Conservation (phyloP, 2,797 vertebrate species). For the Cyclopterus lumpus region DNA sequence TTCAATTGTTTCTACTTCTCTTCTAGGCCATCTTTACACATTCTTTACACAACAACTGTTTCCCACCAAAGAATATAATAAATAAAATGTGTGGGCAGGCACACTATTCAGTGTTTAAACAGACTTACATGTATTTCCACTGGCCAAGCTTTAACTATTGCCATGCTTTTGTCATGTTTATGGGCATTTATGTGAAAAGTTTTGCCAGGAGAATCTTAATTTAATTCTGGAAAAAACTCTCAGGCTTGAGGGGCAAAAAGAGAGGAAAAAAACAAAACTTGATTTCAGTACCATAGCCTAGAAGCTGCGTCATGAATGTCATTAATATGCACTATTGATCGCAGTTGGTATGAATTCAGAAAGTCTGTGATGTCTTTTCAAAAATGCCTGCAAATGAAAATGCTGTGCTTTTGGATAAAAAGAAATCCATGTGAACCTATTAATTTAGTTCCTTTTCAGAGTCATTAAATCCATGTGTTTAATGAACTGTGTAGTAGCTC, state of each 20-base stretch:
- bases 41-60: not conserved
- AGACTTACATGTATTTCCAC: conserved; percentile 40
- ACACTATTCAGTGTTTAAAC: conserved; percentile 39
- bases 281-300: conserved; percentile 50
- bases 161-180: conserved; percentile 69
- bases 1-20: conserved; percentile 12
- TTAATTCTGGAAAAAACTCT: conserved; percentile 47
- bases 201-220: conserved; percentile 62
- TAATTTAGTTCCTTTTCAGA: conserved; percentile 88
- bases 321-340: conserved; percentile 65
- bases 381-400: conserved; percentile 79
- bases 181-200: conserved; percentile 48
- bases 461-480: conserved; percentile 91
- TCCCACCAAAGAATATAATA: conserved; percentile 46
- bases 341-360: conserved; percentile 62
- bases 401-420: conserved; percentile 82
- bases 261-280: not conserved
- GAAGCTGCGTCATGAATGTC: conserved; percentile 51
- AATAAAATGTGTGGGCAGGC: conserved; percentile 56
- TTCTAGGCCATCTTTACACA: conserved; percentile 29
- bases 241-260: not conserved
- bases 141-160: conserved; percentile 64
- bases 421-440: conserved; percentile 85
- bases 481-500: conserved; percentile 57
- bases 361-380: conserved; percentile 78